A percentile compares a stretch with the other conserved stretches of the same genome.
phyloP scores from a whole-genome alignment of 92 coral and sea anemone genomes.

The Hydrozoanthus gracilis region DNA sequence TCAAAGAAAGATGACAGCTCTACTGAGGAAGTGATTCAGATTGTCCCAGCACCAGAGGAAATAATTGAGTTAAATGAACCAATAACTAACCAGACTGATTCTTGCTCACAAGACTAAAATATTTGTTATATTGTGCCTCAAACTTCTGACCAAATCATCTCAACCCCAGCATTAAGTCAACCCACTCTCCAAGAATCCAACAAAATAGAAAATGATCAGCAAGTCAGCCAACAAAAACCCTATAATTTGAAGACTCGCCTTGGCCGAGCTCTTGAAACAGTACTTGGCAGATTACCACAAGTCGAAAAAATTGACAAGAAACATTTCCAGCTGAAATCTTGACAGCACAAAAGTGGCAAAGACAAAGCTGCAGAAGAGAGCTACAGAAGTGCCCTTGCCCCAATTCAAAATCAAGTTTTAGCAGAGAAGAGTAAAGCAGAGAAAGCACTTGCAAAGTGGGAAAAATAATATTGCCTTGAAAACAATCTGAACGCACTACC shows the following conservation, averaged over 20 bases:
- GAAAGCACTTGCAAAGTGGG: slow-evolving; percentile 54
- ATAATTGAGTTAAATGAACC: no score
- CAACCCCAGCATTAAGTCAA: background rate
- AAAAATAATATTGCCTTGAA: slow-evolving; percentile 47
- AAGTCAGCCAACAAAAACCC: background rate
- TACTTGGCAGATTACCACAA: slow-evolving; percentile 4
- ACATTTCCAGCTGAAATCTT: slow-evolving; percentile 17
- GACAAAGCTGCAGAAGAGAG: slow-evolving; percentile 13
- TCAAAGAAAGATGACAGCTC: no score
- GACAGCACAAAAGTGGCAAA: background rate
- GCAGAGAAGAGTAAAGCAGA: slow-evolving; percentile 39
- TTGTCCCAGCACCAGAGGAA: no score
- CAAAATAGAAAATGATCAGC: background rate
- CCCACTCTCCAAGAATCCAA: background rate
- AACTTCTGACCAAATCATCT: background rate
- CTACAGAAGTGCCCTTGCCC: slow-evolving; percentile 29
- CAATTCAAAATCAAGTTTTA: slow-evolving; percentile 40
- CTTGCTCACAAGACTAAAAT: background rate
- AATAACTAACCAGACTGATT: background rate
- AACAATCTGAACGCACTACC: background rate
- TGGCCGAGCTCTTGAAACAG: background rate
- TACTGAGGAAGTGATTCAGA: no score
- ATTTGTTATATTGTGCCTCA: background rate
- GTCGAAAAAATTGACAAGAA: background rate
- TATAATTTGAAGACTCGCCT: background rate